Evolutionary conservation across 2,888 invertebrate genomes (phyloP).

Genomic region (Caenorhabditis plicata): DNA sequence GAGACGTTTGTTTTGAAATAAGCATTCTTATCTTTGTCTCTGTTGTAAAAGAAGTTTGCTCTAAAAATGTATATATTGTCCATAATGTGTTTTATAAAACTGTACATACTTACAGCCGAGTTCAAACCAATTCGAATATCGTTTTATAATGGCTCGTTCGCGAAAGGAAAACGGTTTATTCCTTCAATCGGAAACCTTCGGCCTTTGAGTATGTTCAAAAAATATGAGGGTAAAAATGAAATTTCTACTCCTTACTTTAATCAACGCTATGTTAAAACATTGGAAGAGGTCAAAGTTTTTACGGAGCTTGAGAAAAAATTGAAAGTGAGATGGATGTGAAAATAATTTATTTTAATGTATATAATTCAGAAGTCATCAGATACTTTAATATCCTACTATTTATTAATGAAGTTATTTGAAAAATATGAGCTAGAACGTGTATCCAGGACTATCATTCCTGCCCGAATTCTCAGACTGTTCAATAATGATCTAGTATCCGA

Average conservation of each 20-base stretch:
- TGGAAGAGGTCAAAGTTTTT: conserved; percentile 4
- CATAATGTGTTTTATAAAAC: conserved; percentile 11
- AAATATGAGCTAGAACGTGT: too few species aligned
- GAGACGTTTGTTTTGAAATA: too few species aligned
- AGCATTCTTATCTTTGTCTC: too few species aligned
- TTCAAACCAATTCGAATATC: conserved; percentile 6
- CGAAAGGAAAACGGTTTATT: conserved; percentile 18
- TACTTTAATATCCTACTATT: too few species aligned
- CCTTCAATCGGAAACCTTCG: conserved; percentile 27
- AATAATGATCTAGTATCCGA: too few species aligned
- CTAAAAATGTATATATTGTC: too few species aligned
- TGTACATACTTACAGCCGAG: conserved; percentile 5
- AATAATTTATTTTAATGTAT: too few species aligned
- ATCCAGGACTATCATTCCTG: too few species aligned
- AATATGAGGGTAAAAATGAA: conserved; percentile 6
- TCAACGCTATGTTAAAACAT: conserved; percentile 14
- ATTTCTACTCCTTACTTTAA: conserved; percentile 17
- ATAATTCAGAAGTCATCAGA: too few species aligned
- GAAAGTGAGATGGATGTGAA: not conserved
- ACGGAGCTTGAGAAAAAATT: conserved; percentile 9
- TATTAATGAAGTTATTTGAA: too few species aligned
- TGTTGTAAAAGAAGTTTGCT: too few species aligned
- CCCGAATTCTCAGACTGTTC: too few species aligned
- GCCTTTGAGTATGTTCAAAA: conserved; percentile 15
- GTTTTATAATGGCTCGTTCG: conserved; percentile 4